phyloP scores from a whole-genome alignment of 35 echinoderm and acorn worm genomes.

The Amphiura filiformis region DNA sequence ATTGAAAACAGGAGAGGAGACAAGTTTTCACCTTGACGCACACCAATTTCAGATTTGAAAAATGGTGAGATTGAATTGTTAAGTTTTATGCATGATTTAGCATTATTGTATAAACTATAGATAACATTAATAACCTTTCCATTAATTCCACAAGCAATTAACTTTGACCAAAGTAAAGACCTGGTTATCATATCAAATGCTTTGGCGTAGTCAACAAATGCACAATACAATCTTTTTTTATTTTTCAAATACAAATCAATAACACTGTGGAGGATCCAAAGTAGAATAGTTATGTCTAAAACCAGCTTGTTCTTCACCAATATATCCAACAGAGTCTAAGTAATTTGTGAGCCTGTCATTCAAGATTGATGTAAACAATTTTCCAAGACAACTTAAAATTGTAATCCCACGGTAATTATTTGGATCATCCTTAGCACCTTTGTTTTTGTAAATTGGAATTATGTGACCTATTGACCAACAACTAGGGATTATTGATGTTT shows the following conservation, averaged over 20 bases:
- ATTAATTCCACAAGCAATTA: constrained; percentile 28
- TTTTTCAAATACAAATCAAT: constrained; percentile 18
- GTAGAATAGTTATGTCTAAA: constrained; percentile 4
- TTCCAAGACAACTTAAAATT: constrained; percentile 39
- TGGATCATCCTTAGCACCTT: constrained; percentile 22
- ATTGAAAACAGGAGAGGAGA: too few relatives aligned
- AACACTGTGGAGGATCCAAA: constrained; percentile 11
- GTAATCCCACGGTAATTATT: constrained; percentile 36
- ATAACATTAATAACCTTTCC: constrained; percentile 23
- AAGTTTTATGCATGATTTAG: too few relatives aligned
- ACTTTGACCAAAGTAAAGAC: not conserved
- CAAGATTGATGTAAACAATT: constrained; percentile 28
- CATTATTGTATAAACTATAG: constrained; percentile 15
- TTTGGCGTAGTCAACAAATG: constrained; percentile 21
- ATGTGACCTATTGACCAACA: constrained; percentile 19
- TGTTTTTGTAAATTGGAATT: constrained; percentile 25
- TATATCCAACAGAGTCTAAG: not conserved
- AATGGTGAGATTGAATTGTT: too few relatives aligned
- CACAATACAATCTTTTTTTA: not conserved
- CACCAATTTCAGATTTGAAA: too few relatives aligned
- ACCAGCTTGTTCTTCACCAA: constrained; percentile 26
- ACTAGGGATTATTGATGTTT: constrained; percentile 11
- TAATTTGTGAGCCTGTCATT: not conserved
- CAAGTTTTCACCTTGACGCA: too few relatives aligned
- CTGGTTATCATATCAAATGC: constrained; percentile 26